These are phyloP conservation scores for Carcharodon carcharias DNA, from an alignment of 2,797 vertebrate species.

Conservation along the genomic window DNA sequence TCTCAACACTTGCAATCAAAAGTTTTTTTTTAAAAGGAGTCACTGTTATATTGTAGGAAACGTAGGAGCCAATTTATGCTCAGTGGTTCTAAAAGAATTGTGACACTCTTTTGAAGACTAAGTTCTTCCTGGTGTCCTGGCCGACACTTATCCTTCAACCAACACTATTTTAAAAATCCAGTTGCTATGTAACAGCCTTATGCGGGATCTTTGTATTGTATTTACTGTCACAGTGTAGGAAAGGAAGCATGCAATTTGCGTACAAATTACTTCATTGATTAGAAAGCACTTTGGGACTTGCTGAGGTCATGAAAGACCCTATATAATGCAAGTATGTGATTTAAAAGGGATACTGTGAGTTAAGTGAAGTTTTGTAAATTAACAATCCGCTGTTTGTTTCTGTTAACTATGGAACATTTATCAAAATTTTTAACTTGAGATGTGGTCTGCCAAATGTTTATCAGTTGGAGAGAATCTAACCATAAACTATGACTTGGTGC, in stretches of 20 bases:
- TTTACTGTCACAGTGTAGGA: no score
- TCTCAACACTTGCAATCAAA: background rate
- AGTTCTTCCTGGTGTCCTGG: background rate
- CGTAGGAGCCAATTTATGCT: background rate
- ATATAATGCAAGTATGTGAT: background rate
- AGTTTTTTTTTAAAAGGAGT: background rate
- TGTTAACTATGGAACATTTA: background rate
- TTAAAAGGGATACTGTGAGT: background rate
- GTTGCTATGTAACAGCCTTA: background rate
- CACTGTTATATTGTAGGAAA: background rate
- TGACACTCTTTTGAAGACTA: background rate
- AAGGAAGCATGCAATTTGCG: no score
- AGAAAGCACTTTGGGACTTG: background rate
- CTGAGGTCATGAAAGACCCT: background rate
- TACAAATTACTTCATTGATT: background rate
- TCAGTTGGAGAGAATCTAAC: background rate
- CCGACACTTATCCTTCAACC: background rate
- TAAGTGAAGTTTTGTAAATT: background rate
- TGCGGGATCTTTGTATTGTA: background rate
- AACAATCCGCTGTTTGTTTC: background rate
- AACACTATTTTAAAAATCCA: background rate
- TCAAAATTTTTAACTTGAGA: background rate
- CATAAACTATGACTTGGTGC: background rate
- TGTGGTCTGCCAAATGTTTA: background rate
- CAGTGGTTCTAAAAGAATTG: background rate